phyloP scores from a whole-genome alignment of 2,113 vertebrate genomes.

The Antigone vipio region DNA sequence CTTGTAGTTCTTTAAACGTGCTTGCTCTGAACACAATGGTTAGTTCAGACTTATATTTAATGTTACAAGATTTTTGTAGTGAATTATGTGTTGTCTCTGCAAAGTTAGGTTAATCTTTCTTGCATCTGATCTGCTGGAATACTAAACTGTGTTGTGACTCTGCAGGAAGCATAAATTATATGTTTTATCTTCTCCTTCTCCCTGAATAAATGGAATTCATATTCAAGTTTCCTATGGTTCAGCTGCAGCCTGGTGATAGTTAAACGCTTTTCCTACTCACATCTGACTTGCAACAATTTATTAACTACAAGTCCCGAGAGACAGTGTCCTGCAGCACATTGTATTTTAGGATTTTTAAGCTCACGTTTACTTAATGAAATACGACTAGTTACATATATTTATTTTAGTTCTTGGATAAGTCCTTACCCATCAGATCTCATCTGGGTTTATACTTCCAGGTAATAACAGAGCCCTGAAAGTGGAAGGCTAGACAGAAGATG shows the following conservation, averaged over 20 bases:
- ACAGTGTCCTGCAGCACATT: background rate
- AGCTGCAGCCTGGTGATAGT: background rate
- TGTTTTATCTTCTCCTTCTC: background rate
- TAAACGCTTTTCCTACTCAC: background rate
- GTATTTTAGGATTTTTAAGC: background rate
- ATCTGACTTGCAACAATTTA: background rate
- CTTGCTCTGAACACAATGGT: background rate
- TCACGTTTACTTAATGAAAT: background rate
- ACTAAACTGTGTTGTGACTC: background rate
- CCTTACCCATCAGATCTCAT: background rate
- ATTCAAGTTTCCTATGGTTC: background rate
- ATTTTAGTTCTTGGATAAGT: background rate
- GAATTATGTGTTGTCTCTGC: background rate
- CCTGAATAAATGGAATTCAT: background rate
- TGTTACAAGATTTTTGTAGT: background rate
- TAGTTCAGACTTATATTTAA: background rate
- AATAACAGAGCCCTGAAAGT: background rate
- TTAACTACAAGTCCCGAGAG: background rate
- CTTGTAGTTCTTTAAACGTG: background rate
- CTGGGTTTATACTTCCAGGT: background rate
- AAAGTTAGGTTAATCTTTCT: background rate
- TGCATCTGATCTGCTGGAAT: background rate
- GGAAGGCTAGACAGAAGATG: background rate
- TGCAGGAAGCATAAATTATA: background rate
- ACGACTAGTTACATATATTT: background rate